Evolutionary conservation across 2,888 invertebrate species (phyloP).

Genomic region (Sabatieria punctata): DNA sequence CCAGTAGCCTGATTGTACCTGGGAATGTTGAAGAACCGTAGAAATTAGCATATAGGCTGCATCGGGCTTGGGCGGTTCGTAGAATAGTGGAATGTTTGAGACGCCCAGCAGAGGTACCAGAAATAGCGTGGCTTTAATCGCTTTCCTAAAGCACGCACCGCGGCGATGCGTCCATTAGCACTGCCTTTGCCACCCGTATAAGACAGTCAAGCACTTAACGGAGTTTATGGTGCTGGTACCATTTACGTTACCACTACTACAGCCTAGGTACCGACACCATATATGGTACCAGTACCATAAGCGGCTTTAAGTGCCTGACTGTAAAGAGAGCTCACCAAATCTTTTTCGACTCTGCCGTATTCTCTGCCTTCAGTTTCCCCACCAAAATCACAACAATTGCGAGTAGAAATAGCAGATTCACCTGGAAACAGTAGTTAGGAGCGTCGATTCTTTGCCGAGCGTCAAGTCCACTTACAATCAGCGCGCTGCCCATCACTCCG

Average conservation of each 20-base stretch:
- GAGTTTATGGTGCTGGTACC: too few relatives aligned
- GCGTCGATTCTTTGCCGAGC: neutral
- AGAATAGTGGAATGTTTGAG: constrained; percentile 40
- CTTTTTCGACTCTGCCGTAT: constrained; percentile 35
- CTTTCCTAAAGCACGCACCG: constrained; percentile 33
- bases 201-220: too few relatives aligned
- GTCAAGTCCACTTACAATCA: constrained; percentile 27
- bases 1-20: too few relatives aligned
- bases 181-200: too few relatives aligned
- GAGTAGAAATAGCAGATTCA: constrained; percentile 36
- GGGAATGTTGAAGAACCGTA: constrained; percentile 40
- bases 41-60: constrained; percentile 39
- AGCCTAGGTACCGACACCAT: too few relatives aligned
- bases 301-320: too few relatives aligned
- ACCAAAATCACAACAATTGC: constrained; percentile 37
- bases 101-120: constrained; percentile 42
- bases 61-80: constrained; percentile 33
- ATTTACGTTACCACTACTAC: too few relatives aligned
- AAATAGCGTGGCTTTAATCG: constrained; percentile 41
- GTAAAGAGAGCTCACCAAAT: too few relatives aligned
- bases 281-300: too few relatives aligned
- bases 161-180: too few relatives aligned
- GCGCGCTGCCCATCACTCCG: constrained; percentile 32
- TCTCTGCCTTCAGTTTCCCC: constrained; percentile 37
- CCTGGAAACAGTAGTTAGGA: constrained; percentile 26